phyloP scores from a whole-genome alignment of 2,888 invertebrate genomes.

The Scaptomyza cyrtandrae region DNA sequence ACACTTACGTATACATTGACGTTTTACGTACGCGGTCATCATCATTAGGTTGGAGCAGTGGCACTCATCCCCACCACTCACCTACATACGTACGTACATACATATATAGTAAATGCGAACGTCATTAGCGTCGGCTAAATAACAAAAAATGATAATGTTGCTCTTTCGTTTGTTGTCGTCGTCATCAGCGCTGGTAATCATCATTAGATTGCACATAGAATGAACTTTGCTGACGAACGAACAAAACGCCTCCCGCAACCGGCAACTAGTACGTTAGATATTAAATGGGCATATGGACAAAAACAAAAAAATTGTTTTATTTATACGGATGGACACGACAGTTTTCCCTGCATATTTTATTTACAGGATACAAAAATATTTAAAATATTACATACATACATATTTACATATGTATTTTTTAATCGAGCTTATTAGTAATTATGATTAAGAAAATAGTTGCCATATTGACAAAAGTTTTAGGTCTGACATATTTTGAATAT shows the following conservation, averaged over 20 bases:
- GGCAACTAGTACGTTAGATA: slow-evolving; percentile 13
- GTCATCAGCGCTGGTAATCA: slow-evolving; percentile 73
- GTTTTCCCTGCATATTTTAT: background rate
- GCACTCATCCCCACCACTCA: slow-evolving; percentile 33
- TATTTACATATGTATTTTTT: no score
- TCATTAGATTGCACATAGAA: slow-evolving; percentile 76
- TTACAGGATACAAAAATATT: background rate
- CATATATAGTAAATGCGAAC: slow-evolving; percentile 68
- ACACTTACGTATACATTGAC: slow-evolving; percentile 26
- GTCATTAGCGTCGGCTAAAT: slow-evolving; percentile 81
- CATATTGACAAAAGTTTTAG: background rate
- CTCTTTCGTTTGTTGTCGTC: slow-evolving; percentile 54
- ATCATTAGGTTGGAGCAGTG: slow-evolving; percentile 77
- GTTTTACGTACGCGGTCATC: slow-evolving; percentile 74
- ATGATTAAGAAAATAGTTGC: background rate
- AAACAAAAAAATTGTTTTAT: background rate
- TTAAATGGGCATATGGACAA: slow-evolving; percentile 20
- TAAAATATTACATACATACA: no score
- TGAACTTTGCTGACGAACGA: slow-evolving; percentile 19
- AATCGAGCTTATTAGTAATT: background rate
- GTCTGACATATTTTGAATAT: background rate
- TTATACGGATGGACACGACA: background rate
- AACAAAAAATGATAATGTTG: slow-evolving; percentile 80
- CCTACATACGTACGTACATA: slow-evolving; percentile 1
- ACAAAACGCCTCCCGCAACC: slow-evolving; percentile 23